Base-by-base conservation (phyloP, 92 coral and sea anemone species). In the Hydrozoanthus gracilis region DNA sequence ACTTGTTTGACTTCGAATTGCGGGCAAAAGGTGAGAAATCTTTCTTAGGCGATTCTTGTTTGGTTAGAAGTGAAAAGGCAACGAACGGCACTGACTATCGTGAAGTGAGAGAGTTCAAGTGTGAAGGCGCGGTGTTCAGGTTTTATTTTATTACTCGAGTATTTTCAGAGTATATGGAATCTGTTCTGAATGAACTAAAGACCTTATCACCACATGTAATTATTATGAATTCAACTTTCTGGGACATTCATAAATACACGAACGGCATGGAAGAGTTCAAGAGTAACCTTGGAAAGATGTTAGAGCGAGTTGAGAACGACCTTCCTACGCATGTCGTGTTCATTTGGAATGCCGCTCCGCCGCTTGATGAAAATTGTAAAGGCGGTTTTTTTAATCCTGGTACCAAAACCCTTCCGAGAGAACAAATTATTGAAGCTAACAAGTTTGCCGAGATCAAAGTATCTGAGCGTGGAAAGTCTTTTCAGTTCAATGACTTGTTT, bases 301-400 rank as follows among this genome's bases (percentile, higher is more conserved):
- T 94, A 6, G 79, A 73, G 49, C 93, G 88, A 7, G 77, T 91
- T 39, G 82, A 82, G 4, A 80, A 64, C 10, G 71, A 39, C 16
- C 83, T 95, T 18, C 91, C 98, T 2, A 83, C 89, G 10, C 82
- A 88, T 10, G 76, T 90, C 61, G 64, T 96, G 73, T 88, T 96
- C 71, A 87, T 96, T 55, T 96, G 99, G 99, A 96, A 89, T 39
- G 93, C 98, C 0, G 94, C 99, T 2, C 82, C 95, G 7, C 99
- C 99, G 3, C 88, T 96, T 11, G 91, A 91, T 4, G 95, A 95
- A 17, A 65, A 87, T 60, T 90, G 98, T 85, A 94, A 94, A 79
- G 96, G 98, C 5, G 98, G 98, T 13, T 94, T 94, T 17, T 82
- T 94, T 7, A 89, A 92, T 50, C 89, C 90, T 58, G 98, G 95